These are phyloP conservation scores for Heteromormyrus szaboi DNA, from an alignment of 2,797 vertebrate genomes.

Conservation along the genomic window DNA sequence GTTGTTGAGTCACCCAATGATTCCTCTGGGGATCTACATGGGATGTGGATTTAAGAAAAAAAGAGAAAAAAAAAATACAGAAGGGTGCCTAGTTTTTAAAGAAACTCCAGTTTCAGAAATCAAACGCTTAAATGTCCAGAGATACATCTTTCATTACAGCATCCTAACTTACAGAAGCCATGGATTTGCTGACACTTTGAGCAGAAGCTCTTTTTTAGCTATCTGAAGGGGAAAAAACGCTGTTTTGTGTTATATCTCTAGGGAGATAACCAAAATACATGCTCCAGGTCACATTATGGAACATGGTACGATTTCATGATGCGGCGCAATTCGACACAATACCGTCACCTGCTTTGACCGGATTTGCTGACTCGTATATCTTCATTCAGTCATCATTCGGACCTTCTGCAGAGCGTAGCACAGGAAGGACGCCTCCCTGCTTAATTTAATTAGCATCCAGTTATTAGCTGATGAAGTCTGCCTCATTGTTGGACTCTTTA, in stretches of 20 bases:
- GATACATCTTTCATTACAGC: background rate
- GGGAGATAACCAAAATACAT: background rate
- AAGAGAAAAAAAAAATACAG: background rate
- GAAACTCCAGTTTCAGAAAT: background rate
- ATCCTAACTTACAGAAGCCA: background rate
- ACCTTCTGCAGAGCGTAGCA: background rate
- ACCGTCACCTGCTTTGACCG: background rate
- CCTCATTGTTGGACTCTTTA: background rate
- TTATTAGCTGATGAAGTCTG: background rate
- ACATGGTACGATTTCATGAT: background rate
- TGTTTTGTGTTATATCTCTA: background rate
- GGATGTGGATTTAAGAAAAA: background rate
- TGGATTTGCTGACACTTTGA: background rate
- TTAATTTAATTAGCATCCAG: background rate
- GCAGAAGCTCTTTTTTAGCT: background rate
- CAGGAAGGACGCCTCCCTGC: background rate
- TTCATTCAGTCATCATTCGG: background rate
- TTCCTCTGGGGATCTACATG: background rate
- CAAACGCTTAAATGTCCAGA: background rate
- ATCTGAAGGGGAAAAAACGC: background rate
- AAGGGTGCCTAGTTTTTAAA: background rate
- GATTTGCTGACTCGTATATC: background rate
- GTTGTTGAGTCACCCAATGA: background rate
- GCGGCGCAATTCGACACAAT: background rate
- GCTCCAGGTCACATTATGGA: background rate